Percentiles rank a stretch among this genome's conserved stretches.
These are phyloP conservation scores for Nephrocerus scutellatus DNA, from an alignment of 2,888 invertebrate species.

Conservation along the genomic window DNA sequence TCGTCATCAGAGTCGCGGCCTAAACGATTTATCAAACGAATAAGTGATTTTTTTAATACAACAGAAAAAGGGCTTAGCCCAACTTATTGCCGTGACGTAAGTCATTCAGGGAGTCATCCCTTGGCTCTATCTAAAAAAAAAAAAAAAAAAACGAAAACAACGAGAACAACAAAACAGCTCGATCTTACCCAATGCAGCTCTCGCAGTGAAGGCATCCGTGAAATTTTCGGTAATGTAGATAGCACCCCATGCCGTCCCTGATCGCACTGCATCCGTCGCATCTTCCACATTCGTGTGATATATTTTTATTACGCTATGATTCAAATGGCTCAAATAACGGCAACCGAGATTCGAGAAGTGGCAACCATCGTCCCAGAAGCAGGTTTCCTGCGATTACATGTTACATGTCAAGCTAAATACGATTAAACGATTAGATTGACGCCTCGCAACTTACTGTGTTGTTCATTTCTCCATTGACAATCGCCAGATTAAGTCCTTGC, in stretches of 20 bases:
- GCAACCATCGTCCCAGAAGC: conserved; percentile 53
- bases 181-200: conserved; percentile 65
- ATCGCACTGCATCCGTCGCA: conserved; percentile 65
- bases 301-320: conserved; percentile 64
- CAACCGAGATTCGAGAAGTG: conserved; percentile 68
- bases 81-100: not conserved
- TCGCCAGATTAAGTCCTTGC: conserved; percentile 70
- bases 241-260: conserved; percentile 82
- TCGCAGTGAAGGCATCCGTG: conserved; percentile 74
- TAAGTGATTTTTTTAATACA: no score
- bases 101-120: no score
- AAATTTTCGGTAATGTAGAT: conserved; percentile 85
- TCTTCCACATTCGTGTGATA: conserved; percentile 60
- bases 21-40: no score
- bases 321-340: conserved; percentile 69
- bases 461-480: conserved; percentile 65
- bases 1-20: conserved; percentile 77
- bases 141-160: no score
- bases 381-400: conserved; percentile 38
- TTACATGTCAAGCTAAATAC: conserved; percentile 1
- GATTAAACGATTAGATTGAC: not conserved
- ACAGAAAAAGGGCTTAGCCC: no score
- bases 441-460: conserved; percentile 33
- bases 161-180: no score
- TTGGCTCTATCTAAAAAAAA: no score